Evolutionary conservation across 2,888 invertebrate species (phyloP).

Genomic region (Morpho deidamia): DNA sequence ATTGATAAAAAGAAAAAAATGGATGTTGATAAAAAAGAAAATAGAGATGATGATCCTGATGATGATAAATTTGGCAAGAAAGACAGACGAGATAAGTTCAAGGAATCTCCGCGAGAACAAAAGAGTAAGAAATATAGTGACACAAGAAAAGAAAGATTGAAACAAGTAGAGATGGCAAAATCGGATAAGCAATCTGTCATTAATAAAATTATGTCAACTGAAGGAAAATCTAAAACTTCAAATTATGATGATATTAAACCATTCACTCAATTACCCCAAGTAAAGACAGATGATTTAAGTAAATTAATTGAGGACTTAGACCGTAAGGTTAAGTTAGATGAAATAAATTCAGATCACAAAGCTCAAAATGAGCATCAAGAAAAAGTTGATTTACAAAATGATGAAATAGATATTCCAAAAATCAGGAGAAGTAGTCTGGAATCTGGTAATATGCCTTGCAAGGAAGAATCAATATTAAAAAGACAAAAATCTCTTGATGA

Average conservation of each 20-base stretch:
- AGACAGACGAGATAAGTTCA: slow-evolving; percentile 54
- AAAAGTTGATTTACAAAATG: slow-evolving; percentile 26
- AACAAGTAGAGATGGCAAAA: slow-evolving; percentile 49
- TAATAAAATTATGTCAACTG: slow-evolving; percentile 56
- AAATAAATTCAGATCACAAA: slow-evolving; percentile 34
- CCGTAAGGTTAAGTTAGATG: slow-evolving; percentile 58
- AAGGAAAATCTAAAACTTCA: slow-evolving; percentile 52
- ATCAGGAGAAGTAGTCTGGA: slow-evolving; percentile 62
- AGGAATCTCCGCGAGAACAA: slow-evolving; percentile 64
- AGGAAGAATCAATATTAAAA: slow-evolving; percentile 57
- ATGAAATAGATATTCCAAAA: slow-evolving; percentile 34
- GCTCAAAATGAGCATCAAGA: slow-evolving; percentile 55
- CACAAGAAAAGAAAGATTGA: slow-evolving; percentile 65
- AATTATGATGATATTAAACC: slow-evolving; percentile 71
- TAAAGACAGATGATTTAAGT: slow-evolving; percentile 68
- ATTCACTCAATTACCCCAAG: slow-evolving; percentile 70
- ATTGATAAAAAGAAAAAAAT: slow-evolving; percentile 68
- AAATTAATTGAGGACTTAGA: slow-evolving; percentile 69
- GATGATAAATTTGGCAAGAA: slow-evolving; percentile 61
- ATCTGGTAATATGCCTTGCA: slow-evolving; percentile 46
- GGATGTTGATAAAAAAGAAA: slow-evolving; percentile 64
- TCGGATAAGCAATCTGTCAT: slow-evolving; percentile 59
- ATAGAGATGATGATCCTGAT: slow-evolving; percentile 66
- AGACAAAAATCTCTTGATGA: slow-evolving; percentile 79
- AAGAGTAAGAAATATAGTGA: slow-evolving; percentile 74